Base-by-base conservation (phyloP, 30 jellyfish, hydroid and myxozoan species). In the Aurelia aurita region DNA sequence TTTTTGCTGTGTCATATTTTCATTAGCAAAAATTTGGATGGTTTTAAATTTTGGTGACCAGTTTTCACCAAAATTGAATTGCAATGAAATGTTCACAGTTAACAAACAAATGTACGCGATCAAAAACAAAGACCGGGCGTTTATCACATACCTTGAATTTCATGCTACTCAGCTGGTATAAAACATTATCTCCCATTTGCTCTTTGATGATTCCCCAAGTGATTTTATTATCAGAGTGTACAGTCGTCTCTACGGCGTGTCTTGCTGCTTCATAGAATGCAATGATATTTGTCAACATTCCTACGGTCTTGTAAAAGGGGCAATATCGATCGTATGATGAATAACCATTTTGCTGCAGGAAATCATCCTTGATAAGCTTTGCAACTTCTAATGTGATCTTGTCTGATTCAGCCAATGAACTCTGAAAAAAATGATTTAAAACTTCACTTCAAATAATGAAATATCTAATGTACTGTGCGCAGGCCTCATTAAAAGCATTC, bases 181-280 rank as follows among this genome's bases (percentile, higher is more conserved):
- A 67, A 43, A 95, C 77, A 58, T 91, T 89, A 74, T 89, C 97
- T 23, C 99, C 99, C 97, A 96, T 87, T 76, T 90, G 98, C 69
- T 96, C 99, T 43, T 84, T 80, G 76, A 96, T 96, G 55, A 90
- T 83, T n/a, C 94, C 99, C 99, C 99, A 96, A 3, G 99, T 96
- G 89, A 96, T 91, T 79, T 91, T 96, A 91, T 96, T 88, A 32
- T 96, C 99, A 6, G 96, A 85, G 51, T 96, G 91, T 16, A 91
- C 83, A 8, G 98, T 87, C 16, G 94, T 71, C 80, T 96, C 99
- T 11, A 96, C 99, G n/a, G 99, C 87, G 60, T 96, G 98, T 21
- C 98, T 69, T 18, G 99, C 99, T 69, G 90, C 82, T 53, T 96
- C 99, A 65, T 80, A 96, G 68, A 96, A 96, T 8, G 97, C 98